Evolutionary conservation across 2,797 vertebrate genomes (phyloP), one percentile per base, ranked within the genome.

Genomic region (Ctenopoma multispine): DNA sequence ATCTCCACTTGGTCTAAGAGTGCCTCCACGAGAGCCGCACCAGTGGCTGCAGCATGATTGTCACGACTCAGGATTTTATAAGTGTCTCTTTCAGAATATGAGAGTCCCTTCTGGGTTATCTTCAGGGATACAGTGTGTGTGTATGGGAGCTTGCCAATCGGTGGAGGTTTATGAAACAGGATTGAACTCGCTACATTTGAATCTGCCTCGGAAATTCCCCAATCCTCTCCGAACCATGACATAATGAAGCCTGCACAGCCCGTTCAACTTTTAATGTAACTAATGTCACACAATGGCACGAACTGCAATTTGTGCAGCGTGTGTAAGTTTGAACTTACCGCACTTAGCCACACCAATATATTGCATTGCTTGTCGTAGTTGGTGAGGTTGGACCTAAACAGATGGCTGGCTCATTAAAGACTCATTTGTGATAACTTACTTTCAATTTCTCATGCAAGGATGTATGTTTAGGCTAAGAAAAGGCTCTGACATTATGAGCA

Each of bases 1-100:
- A 90, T 91, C 88, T 88, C 87, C 88, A 82, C 83, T 90, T 83
- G 88, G 82, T 85, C 88, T 49, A n/a, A 36, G 75, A 90, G 90
- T 85, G 85, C 72, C 85, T 87, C 75, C 76, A 54, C 83, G 58
- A 75, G 85, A 88, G 80, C 80, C 31, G 29, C 79, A 61, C 84
- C 64, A 54, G 71, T 47, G 63, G 67, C 72, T 83, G 83, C 74
- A 70, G 82, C 76, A 47, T 83, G 81, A 88, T 87, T 72, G 72
- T 90, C 87, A 88, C 75, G 61, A 89, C 84, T 87, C 74, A 63
- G 77, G 69, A 63, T 90, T 91, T 89, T 89, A 92, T 88, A 89
- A 91, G 88, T 77, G 89, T 88, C 80, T 86, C 81, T 89, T 87
- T 90, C 83, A 84, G 78, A 87, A 86, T 81, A 77, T 53, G 66